Evolutionary conservation across 2,797 vertebrate species (phyloP).

Genomic region (Anguilla marmorata): DNA sequence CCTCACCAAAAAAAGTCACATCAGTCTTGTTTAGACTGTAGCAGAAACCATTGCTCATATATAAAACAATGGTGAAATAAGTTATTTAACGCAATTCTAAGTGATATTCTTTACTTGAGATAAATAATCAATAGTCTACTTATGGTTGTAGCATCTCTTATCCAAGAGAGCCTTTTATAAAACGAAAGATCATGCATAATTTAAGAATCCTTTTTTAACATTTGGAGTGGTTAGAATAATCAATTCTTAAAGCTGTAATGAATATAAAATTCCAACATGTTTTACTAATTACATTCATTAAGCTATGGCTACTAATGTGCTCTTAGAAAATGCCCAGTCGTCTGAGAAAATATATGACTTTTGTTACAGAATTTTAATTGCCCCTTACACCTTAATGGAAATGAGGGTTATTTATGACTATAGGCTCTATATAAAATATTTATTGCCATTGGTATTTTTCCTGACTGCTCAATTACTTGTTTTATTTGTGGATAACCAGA

Average conservation of each 20-base stretch:
- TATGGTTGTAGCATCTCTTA: background rate
- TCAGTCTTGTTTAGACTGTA: background rate
- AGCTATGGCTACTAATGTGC: slow-evolving; percentile 51
- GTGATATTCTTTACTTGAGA: background rate
- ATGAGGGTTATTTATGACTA: background rate
- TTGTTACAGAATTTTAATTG: slow-evolving; percentile 39
- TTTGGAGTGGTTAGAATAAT: slow-evolving; percentile 49
- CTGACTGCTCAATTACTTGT: slow-evolving; percentile 3
- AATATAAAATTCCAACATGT: slow-evolving; percentile 44
- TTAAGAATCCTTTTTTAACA: slow-evolving; percentile 48
- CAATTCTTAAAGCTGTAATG: slow-evolving; percentile 51
- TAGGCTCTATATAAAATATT: background rate
- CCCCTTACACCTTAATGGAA: slow-evolving; percentile 4
- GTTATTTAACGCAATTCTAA: background rate
- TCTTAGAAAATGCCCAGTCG: background rate
- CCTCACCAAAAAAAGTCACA: background rate
- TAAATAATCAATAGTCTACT: slow-evolving; percentile 5
- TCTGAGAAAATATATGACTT: slow-evolving; percentile 41
- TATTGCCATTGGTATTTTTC: background rate
- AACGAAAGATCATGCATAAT: slow-evolving; percentile 24
- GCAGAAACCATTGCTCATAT: background rate
- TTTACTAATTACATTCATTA: slow-evolving; percentile 59
- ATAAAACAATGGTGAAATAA: background rate
- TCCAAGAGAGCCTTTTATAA: background rate
- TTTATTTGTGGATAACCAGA: slow-evolving; percentile 44